Evolutionary conservation across 64 coral and sea anemone genomes (phyloP), one percentile per base, ranked within the genome.

Genomic region (Pachyseris speciosa): DNA sequence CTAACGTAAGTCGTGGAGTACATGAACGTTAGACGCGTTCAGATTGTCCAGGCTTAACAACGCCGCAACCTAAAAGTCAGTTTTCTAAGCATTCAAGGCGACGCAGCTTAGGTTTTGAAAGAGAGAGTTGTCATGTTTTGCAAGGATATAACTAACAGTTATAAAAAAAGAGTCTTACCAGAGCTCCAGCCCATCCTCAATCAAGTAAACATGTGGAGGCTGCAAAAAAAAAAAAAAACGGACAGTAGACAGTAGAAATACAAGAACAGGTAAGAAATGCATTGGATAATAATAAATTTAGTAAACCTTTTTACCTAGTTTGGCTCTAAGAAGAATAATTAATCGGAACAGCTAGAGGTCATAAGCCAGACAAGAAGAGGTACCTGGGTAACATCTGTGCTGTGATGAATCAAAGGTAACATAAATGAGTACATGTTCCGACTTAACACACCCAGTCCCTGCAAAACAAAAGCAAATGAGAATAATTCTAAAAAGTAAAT

Each of bases 371-470:
- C 27, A 19, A 60, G 27, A 37, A 2, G 17, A 40, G 51, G 49
- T 72, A 99, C 93, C 86, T 99, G 93, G 5, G 69, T 90, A 15
- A 99, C 79, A 75, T 99, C 94, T 3, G 93, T 99, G 52, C 90
- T 95, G 11, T 90, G 90, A 75, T 99, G 97, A 29, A 99, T 93
- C 16, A 99, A 40, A 37, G 86, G 97, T 32, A 95, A 39, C 27
- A 99, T 44, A 74, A 99, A 99, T 22, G 86, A 31, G 69, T 99
- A 93, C 79, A 99, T 55, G 47, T 87, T 89, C 22, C 65, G 64
- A 44, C 93, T 90, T 27, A 80, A 67, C 7, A 59, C 31, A 61
- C 94, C 97, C 11, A 99, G 85, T 17, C 93, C 97, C 92, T 98
- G 42, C 1, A 65, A 88, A 69, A 52, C 4, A 15, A 5, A 51